Conservation (phyloP, 92 coral and sea anemone genomes). For the Porites rus region DNA sequence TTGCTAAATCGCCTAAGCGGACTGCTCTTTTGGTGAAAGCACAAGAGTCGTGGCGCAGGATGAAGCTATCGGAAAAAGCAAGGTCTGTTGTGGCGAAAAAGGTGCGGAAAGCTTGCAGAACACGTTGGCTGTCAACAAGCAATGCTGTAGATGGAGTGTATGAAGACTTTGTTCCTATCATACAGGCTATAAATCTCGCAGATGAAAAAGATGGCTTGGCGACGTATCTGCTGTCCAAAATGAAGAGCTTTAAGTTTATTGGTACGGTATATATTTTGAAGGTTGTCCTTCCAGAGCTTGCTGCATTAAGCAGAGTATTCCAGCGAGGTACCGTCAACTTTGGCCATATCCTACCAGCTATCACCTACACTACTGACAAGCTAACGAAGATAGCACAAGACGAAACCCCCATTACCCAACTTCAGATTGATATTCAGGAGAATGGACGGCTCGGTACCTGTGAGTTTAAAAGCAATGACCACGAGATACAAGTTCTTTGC, state of each 20-base stretch:
- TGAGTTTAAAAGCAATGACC: constrained; percentile 24
- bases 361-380: constrained; percentile 37
- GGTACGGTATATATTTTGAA: constrained; percentile 26
- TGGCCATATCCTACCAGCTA: constrained; percentile 35
- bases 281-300: constrained; percentile 35
- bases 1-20: constrained; percentile 39
- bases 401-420: constrained; percentile 30
- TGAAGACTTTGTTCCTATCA: constrained; percentile 49
- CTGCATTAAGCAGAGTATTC: constrained; percentile 21
- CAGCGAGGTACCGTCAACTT: constrained; percentile 23
- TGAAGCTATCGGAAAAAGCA: constrained; percentile 42
- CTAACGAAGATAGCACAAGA: constrained; percentile 39
- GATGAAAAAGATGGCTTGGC: constrained; percentile 46
- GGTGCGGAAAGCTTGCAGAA: constrained; percentile 54
- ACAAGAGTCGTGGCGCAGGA: constrained; percentile 42
- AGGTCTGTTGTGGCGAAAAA: constrained; percentile 33
- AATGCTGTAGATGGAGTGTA: constrained; percentile 50
- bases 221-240: constrained; percentile 41
- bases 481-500: constrained; percentile 39
- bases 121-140: constrained; percentile 49
- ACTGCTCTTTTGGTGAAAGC: constrained; percentile 42
- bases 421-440: constrained; percentile 28
- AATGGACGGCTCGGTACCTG: constrained; percentile 35
- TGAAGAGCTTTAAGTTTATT: constrained; percentile 42
- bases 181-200: constrained; percentile 34